Evolutionary conservation across 1,140 invertebrate genomes (phyloP), one percentile per base, ranked within the genome.

Genomic region (Watersipora subatra): DNA sequence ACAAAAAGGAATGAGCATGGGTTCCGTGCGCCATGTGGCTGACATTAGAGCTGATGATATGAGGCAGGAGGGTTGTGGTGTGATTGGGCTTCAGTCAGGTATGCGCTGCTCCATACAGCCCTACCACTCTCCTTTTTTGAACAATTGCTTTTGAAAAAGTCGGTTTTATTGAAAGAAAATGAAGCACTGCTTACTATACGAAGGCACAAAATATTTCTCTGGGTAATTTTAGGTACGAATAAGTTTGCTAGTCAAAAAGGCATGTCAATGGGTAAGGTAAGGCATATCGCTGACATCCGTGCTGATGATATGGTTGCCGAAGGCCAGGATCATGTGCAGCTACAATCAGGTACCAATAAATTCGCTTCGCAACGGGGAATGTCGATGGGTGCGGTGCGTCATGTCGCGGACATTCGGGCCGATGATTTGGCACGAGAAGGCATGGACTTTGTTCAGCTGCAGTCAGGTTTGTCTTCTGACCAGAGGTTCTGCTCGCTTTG

Each of bases 11-110:
- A 87, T 90, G 74, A 20, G 29, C 56, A 87, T 93, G 61, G 91
- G 92, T 1, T 90, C 90, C 24, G 30, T 55, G 15, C 46, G 67
- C 17, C 64, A 67, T 58, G 59, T 67, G 24, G 34, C 66, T 7
- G 67, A 68, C 26, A 67, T 67, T 20, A 61, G 55, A 25, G 71
- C 70, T 20, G 76, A 79, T 56, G 69, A 75, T 28, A 70, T 72
- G 30, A 58, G 63, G 30, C 70, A 71, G 27, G 73, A 73, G 15
- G 90, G 92, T 1, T 89, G 94, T 71, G 87, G 86, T 26, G 87
- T 94, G 62, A 94, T 96, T 73, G 91, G 89, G 64, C 83, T 96
- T 28, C 92, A 97, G 78, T 92, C 93, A 73, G 93, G 92, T 61
- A 91, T 90, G 69, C 96, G 96, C 84, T n/a, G n/a, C n/a, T n/a